Evolutionary conservation across 1,140 invertebrate species (phyloP).

Genomic region (Euura lappo): DNA sequence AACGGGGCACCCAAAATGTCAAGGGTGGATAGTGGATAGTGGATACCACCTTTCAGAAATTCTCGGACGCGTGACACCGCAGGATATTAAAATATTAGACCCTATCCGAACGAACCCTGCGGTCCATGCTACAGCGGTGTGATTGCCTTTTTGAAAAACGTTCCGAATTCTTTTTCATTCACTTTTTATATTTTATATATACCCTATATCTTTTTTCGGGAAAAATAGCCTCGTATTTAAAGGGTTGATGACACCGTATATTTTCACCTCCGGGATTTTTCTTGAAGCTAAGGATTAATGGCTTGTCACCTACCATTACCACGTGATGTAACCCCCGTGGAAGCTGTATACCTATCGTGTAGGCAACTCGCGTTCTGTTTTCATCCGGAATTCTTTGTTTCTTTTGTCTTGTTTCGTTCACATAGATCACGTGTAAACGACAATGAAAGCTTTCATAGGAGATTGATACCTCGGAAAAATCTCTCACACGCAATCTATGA

Average conservation of each 20-base stretch:
- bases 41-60: slow-evolving; percentile 8
- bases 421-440: neutral
- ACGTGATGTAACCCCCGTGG: no score
- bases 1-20: slow-evolving; percentile 38
- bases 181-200: no score
- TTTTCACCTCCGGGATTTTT: slow-evolving; percentile 10
- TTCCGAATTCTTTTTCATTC: neutral
- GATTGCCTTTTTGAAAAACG: slow-evolving; percentile 14
- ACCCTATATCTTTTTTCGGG: neutral
- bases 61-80: slow-evolving; percentile 38
- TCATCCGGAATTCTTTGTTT: neutral
- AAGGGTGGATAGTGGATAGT: neutral
- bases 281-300: slow-evolving; percentile 23
- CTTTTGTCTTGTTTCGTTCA: neutral
- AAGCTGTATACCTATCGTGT: no score
- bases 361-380: neutral
- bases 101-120: neutral
- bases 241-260: slow-evolving; percentile 9
- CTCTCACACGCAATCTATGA: neutral
- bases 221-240: neutral
- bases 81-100: slow-evolving; percentile 50
- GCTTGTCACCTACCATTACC: slow-evolving; percentile 16
- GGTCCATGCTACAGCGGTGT: neutral
- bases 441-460: neutral
- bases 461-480: neutral